These are phyloP conservation scores for Setophaga kirtlandii DNA, from an alignment of 2,113 vertebrate genomes.

Conservation along the genomic window DNA sequence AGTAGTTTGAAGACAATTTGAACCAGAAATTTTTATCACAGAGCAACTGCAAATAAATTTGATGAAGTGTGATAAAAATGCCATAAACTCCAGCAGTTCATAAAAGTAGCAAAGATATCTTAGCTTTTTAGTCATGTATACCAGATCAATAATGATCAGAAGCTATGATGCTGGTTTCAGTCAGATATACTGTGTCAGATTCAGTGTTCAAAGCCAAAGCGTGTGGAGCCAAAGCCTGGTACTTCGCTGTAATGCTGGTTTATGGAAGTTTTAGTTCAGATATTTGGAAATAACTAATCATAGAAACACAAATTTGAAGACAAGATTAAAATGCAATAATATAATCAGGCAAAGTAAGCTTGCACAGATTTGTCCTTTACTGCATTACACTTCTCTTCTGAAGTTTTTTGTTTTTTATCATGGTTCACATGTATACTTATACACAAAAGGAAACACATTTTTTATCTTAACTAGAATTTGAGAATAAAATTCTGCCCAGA, in stretches of 20 bases:
- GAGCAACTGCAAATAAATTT: not conserved
- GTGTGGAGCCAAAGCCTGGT: not conserved
- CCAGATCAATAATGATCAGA: not conserved
- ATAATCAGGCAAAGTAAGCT: not conserved
- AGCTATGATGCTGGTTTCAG: not conserved
- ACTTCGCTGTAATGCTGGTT: not conserved
- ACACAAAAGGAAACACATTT: not conserved
- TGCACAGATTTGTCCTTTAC: not conserved
- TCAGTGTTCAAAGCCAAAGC: not conserved
- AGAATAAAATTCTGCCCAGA: not conserved
- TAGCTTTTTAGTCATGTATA: not conserved
- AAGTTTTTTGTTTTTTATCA: not conserved
- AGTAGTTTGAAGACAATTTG: not conserved
- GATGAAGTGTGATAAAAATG: not conserved
- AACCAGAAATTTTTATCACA: not conserved
- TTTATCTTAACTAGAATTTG: not conserved
- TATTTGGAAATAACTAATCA: not conserved
- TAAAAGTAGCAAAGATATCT: not conserved
- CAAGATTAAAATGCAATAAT: not conserved
- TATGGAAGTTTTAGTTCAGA: not conserved
- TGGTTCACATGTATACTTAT: not conserved
- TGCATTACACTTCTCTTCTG: not conserved
- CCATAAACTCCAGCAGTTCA: not conserved
- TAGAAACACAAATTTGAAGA: not conserved
- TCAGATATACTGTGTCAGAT: not conserved